Conservation (phyloP, 2,113 vertebrate species). For the Thunnus thynnus region DNA sequence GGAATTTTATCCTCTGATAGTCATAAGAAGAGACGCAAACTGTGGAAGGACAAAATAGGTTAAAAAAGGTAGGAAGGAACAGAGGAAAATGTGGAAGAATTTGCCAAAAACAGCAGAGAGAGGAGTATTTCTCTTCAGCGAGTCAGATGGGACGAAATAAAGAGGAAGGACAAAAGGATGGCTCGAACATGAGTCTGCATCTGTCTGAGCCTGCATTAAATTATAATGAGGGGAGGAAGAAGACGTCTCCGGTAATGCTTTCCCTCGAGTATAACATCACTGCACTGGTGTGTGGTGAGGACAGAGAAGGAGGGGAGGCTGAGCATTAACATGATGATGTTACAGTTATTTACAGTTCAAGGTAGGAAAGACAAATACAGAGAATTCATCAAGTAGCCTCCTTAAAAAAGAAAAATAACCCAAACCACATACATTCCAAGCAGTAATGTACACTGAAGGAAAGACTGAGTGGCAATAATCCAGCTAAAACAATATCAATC, state of each 20-base stretch:
- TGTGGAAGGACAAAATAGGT: no score
- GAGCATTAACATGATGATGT: background rate
- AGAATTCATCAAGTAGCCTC: no score
- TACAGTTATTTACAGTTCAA: background rate
- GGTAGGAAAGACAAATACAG: background rate
- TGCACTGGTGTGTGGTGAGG: background rate
- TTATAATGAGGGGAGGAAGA: constrained; percentile 55
- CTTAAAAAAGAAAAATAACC: background rate
- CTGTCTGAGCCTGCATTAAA: constrained; percentile 35
- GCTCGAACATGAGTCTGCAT: constrained; percentile 28
- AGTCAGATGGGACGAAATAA: background rate
- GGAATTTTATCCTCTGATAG: no score
- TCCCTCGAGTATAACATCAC: constrained; percentile 11
- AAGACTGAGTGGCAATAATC: no score
- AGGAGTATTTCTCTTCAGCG: background rate
- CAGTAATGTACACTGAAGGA: background rate
- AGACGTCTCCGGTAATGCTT: constrained; percentile 24
- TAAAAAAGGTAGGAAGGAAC: no score
- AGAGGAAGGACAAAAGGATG: background rate
- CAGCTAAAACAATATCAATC: background rate
- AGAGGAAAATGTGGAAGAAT: no score
- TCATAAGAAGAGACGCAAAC: no score
- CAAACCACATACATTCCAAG: background rate
- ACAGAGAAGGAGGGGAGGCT: background rate
- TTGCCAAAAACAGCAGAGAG: background rate